phyloP scores from a whole-genome alignment of 2,888 invertebrate species.

The Hymenopus coronatus region DNA sequence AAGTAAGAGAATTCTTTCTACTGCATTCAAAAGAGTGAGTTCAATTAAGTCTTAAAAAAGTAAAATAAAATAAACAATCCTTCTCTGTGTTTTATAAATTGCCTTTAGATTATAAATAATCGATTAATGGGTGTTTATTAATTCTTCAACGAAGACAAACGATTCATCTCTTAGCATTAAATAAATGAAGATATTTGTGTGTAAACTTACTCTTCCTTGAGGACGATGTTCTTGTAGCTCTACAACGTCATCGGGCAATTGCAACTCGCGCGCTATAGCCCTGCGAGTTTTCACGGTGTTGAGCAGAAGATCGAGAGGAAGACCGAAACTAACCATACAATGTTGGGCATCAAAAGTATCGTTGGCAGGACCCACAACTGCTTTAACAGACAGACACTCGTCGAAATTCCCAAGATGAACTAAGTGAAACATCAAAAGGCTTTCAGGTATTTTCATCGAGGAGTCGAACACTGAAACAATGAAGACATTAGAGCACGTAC shows the following conservation, averaged over 20 bases:
- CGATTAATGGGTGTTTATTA: too few relatives aligned
- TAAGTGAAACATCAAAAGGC: background rate
- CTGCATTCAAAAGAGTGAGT: too few relatives aligned
- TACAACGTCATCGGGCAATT: background rate
- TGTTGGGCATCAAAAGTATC: background rate
- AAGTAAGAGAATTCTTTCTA: too few relatives aligned
- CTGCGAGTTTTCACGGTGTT: background rate
- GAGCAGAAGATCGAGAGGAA: background rate
- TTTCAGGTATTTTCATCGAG: background rate
- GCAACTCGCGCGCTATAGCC: background rate
- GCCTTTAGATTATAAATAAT: too few relatives aligned
- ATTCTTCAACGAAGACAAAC: too few relatives aligned
- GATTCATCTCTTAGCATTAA: too few relatives aligned
- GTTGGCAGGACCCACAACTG: background rate
- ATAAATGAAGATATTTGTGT: too few relatives aligned
- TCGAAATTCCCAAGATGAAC: background rate
- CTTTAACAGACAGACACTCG: background rate
- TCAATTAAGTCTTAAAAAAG: too few relatives aligned
- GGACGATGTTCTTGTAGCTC: background rate
- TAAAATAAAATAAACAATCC: too few relatives aligned
- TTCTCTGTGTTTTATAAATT: too few relatives aligned
- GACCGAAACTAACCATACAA: background rate
- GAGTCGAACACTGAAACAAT: background rate
- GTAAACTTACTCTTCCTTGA: background rate
- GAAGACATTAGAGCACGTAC: too few relatives aligned